Base-by-base conservation (phyloP, 2,113 vertebrate species). In the Oryzias javanicus region DNA sequence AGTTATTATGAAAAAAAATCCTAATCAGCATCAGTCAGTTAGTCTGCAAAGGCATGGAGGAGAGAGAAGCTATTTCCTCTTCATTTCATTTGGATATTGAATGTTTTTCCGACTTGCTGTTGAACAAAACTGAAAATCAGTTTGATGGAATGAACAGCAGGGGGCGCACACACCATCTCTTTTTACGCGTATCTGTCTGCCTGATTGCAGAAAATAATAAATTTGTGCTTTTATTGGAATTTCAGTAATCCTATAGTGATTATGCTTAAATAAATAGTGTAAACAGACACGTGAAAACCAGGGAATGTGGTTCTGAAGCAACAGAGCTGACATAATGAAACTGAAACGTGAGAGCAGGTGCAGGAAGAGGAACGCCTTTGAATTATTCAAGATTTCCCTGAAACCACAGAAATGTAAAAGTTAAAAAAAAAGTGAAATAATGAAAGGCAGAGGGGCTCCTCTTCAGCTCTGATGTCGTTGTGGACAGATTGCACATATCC, bases 91-190 rank as follows among this genome's bases (percentile, higher is more conserved):
- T 64, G 46, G 67, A 67, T 70, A 78, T 85, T 77, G 73, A 64
- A 58, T 67, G 67, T 63, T 74, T 70, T 74, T 80, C 6, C 74
- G 76, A 73, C 78, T 81, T 46, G 64, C 63, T 19, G 18, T n/a
- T 69, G 53, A 71, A 62, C 13, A 24, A 3, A 10, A 50, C 60
- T 68, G 50, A 61, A 55, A 42, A 72, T 65, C 49, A 44, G 49
- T 71, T 57, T 19, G 66, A 47, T 19, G 45, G 49, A 64, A 42
- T 53, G 16, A 64, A 59, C 88, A 80, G 78, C 78, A 90, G 88
- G 78, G 87, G 88, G 87, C 88, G 88, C 14, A 76, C 62, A 74
- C 70, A 71, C 62, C 84, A 74, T 76, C 80, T 54, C 45, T 58
- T 77, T 83, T 20, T n/a, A 58, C 63, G 52, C 2, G 27, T 1